Evolutionary conservation across 2,888 invertebrate species (phyloP), one percentile per base, ranked within the genome.

Genomic region (Agrochola lota): DNA sequence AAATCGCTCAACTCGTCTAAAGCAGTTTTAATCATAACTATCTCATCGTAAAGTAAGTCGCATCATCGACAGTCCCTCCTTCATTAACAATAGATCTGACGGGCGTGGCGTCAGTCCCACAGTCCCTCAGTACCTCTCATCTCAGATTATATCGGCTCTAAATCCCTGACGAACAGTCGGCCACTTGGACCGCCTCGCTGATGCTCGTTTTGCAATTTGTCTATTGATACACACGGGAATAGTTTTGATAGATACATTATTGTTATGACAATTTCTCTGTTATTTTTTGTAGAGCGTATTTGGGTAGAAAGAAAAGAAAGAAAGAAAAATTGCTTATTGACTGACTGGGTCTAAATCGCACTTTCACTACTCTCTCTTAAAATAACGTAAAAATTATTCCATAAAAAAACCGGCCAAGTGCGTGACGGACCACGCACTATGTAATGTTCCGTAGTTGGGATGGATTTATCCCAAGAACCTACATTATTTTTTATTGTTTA

Each of bases 41-140:
- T 43, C 26, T 49, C 43, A 68, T n/a, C 30, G 46, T 70, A 26
- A 46, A 52, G 15, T n/a, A 74, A 72, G 40, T 35, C 69, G 12
- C 63, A 80, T 81, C 66, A 74, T 78, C 76, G 80, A 63, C 79
- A 70, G 84, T 84, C 93, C 93, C 94, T 91, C 82, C 89, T 92
- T 95, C 94, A 95, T 95, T 95, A 95, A 93, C 93, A 93, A 94
- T 92, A 93, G 93, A 94, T 94, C 91, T 91, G 91, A 87, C 86
- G 81, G 81, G 80, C 90, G 90, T 90, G 91, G 91, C 91, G 92
- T 87, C 90, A 91, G 90, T 88, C 91, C 93, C 94, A 30, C 52
- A 67, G 46, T 87, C 90, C 93, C 93, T 91, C 92, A 46, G 62
- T 87, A 90, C 93, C 93, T 92, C 92, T 92, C 92, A 89, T 91